phyloP scores from a whole-genome alignment of 1,140 invertebrate species.

The Laupala kohalensis region DNA sequence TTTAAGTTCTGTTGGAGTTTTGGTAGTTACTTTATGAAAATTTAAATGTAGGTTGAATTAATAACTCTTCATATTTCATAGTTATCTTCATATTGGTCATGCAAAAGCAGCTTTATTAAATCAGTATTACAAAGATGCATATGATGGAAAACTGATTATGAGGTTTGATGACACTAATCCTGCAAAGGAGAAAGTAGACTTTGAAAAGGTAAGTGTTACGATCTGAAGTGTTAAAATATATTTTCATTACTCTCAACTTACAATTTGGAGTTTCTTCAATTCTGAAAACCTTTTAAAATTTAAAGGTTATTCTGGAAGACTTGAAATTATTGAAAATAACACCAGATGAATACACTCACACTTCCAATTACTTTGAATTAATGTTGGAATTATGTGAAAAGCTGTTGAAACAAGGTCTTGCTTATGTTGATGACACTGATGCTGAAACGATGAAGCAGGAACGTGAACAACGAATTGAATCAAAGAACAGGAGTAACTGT shows the following conservation, averaged over 20 bases:
- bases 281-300: neutral
- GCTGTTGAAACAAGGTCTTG: constrained; percentile 74
- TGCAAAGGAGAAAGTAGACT: constrained; percentile 96
- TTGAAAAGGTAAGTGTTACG: constrained; percentile 58
- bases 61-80: constrained; percentile 26
- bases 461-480: constrained; percentile 78
- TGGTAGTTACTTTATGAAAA: no score
- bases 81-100: constrained; percentile 95
- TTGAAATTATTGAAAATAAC: constrained; percentile 81
- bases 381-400: constrained; percentile 81
- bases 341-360: constrained; percentile 86
- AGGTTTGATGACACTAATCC: constrained; percentile 99
- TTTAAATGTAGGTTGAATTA: no score
- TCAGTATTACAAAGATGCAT: constrained; percentile 89
- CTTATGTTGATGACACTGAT: constrained; percentile 94
- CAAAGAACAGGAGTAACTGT: constrained; percentile 76
- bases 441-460: constrained; percentile 89
- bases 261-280: neutral
- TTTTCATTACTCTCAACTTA: neutral
- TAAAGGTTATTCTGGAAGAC: constrained; percentile 85
- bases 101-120: constrained; percentile 97
- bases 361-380: constrained; percentile 92
- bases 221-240: neutral
- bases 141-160: constrained; percentile 93
- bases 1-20: no score